Base-by-base conservation (phyloP, 2,113 vertebrate genomes). In the Scophthalmus maximus region DNA sequence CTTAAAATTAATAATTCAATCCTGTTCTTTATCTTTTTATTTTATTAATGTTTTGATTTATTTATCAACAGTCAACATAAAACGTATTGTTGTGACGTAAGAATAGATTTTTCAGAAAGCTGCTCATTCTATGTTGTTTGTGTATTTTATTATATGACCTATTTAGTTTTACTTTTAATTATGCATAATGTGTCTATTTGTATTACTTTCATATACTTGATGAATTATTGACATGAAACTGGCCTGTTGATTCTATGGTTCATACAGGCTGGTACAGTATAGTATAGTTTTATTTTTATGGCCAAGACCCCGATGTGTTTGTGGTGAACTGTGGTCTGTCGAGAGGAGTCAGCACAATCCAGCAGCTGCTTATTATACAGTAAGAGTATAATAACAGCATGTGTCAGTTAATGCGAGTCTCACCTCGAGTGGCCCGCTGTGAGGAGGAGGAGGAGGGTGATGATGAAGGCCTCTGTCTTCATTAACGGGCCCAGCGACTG, bases 391-490 rank as follows among this genome's bases (percentile, higher is more conserved):
- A n/a, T n/a, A n/a, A n/a, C n/a, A n/a, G n/a, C n/a, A 78, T 62
- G 84, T 79, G 87, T 89, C 82, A 77, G 88, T 92, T n/a, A 91
- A 93, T 81, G 87, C 88, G 65, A 67, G 76, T 87, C 84, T 89
- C 82, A 85, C 87, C 70, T 34, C 40, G 36, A 80, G 77, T 82
- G 83, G 75, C 76, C 86, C 70, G 53, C 68, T 55, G 40, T 29
- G 71, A 75, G 74, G 78, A 61, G 76, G 18, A 77, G 82, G 62
- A 8, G 51, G 26, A 3, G 52, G n/a, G 18, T 18, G 82, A 81
- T 80, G 59, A 8, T 74, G 73, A 71, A 68, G 40, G 8, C 63
- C 30, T 83, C 68, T 53, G 60, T 74, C 32, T 77, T 82, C 82
- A 88, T 87, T 40, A 83, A 69, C 32, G 25, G 58, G 27, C 65